Evolutionary conservation across 2,113 vertebrate species (phyloP).

Genomic region (Myocastor coypus): DNA sequence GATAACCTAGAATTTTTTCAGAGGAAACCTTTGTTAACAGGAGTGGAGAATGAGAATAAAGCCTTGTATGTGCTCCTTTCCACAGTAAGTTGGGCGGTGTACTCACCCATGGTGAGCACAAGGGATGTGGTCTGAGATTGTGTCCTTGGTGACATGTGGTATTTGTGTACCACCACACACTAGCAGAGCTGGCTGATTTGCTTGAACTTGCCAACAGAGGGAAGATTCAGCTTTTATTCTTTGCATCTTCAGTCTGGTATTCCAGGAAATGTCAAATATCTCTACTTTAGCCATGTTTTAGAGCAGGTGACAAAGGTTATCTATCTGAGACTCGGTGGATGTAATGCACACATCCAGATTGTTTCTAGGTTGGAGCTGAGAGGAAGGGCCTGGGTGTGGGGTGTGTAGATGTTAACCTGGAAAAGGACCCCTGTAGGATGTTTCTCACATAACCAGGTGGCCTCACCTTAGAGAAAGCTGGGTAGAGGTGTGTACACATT

Average conservation of each 20-base stretch:
- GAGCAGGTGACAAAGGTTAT: not conserved
- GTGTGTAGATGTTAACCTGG: not conserved
- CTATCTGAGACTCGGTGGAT: not conserved
- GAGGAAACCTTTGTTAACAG: not conserved
- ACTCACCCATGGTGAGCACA: not conserved
- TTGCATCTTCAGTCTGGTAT: not conserved
- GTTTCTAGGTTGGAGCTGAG: not conserved
- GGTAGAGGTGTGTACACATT: rapidly evolving
- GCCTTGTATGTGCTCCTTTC: not conserved
- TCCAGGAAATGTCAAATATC: not conserved
- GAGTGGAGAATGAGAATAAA: not conserved
- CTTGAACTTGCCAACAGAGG: not conserved
- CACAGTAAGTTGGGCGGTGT: not conserved
- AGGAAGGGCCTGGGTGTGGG: not conserved
- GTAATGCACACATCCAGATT: not conserved
- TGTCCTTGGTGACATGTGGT: not conserved
- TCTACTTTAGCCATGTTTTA: not conserved
- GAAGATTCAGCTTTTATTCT: not conserved
- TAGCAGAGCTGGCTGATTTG: not conserved
- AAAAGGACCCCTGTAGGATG: not conserved
- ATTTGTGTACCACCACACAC: not conserved
- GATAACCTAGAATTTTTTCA: constrained; percentile 27
- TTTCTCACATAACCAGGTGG: not conserved
- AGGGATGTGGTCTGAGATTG: not conserved
- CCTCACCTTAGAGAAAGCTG: not conserved